A percentile compares a stretch with the other conserved stretches of the same genome.
phyloP scores from a whole-genome alignment of 1,140 invertebrate genomes.

The Batillaria attramentaria region DNA sequence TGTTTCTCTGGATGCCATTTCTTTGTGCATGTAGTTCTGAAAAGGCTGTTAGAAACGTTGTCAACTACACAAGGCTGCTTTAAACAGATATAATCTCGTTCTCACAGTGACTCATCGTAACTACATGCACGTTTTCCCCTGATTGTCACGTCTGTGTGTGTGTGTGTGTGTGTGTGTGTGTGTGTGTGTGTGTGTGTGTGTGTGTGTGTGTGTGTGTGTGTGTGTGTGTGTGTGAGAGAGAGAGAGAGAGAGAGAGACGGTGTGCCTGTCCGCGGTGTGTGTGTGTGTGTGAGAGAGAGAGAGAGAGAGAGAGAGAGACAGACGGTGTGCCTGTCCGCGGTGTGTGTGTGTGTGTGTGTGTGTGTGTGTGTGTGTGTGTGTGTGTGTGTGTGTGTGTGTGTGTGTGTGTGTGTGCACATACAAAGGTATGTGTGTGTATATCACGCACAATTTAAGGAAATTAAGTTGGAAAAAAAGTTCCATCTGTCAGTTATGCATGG shows the following conservation, averaged over 20 bases:
- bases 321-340: too few species aligned
- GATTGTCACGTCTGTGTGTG: not conserved
- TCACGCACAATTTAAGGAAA: too few species aligned
- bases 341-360: too few species aligned
- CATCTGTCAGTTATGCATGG: too few species aligned
- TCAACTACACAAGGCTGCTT: not conserved
- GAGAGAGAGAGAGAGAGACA: conserved; percentile 18
- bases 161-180: not conserved
- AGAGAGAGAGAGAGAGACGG: not conserved
- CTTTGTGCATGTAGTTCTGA: not conserved
- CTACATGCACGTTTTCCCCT: too few species aligned
- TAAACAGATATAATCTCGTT: not conserved
- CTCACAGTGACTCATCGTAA: too few species aligned
- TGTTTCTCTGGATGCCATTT: not conserved
- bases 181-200: not conserved
- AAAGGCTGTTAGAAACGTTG: not conserved
- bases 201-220: not conserved
- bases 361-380: too few species aligned
- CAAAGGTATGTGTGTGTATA: too few species aligned
- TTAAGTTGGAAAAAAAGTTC: too few species aligned
- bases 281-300: not conserved
- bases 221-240: not conserved
- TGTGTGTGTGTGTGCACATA: too few species aligned
- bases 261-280: not conserved
- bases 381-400: too few species aligned